Evolutionary conservation across 2,113 vertebrate species (phyloP).

Genomic region (Halcyon malimbica): DNA sequence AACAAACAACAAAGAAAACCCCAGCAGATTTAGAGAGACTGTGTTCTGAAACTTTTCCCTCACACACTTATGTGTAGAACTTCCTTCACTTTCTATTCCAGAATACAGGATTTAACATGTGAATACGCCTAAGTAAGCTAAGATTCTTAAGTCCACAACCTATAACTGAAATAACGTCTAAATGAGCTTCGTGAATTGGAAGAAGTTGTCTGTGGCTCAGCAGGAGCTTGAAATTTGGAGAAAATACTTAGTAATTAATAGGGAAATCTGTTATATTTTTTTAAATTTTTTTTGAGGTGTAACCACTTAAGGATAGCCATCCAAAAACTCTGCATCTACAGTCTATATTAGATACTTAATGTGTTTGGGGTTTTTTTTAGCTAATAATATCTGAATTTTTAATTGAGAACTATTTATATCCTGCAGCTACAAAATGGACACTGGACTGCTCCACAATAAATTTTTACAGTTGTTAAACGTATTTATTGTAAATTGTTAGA

Average conservation of each 20-base stretch:
- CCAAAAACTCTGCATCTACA: not conserved
- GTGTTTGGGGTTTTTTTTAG: rapidly evolving
- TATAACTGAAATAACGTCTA: not conserved
- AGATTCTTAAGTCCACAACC: not conserved
- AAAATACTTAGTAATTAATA: not conserved
- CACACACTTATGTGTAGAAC: not conserved
- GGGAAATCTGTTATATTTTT: not conserved
- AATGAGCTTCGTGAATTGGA: not conserved
- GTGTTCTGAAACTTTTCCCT: not conserved
- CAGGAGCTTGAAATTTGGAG: not conserved
- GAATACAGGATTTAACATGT: not conserved
- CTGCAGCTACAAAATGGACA: not conserved
- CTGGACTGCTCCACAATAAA: not conserved
- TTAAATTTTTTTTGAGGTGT: not conserved
- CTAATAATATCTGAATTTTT: not conserved
- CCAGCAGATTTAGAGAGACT: not conserved
- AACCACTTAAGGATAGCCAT: not conserved
- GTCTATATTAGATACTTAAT: not conserved
- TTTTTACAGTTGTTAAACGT: not conserved
- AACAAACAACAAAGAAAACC: rapidly evolving
- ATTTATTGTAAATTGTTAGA: not conserved
- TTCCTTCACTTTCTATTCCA: not conserved
- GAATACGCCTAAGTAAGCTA: not conserved
- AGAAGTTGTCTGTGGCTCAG: not conserved
- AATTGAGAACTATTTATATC: not conserved